A percentile compares a stretch with the other conserved stretches of the same genome.
phyloP scores from a whole-genome alignment of 2,797 vertebrate species.

The Brachyalestes nurse region DNA sequence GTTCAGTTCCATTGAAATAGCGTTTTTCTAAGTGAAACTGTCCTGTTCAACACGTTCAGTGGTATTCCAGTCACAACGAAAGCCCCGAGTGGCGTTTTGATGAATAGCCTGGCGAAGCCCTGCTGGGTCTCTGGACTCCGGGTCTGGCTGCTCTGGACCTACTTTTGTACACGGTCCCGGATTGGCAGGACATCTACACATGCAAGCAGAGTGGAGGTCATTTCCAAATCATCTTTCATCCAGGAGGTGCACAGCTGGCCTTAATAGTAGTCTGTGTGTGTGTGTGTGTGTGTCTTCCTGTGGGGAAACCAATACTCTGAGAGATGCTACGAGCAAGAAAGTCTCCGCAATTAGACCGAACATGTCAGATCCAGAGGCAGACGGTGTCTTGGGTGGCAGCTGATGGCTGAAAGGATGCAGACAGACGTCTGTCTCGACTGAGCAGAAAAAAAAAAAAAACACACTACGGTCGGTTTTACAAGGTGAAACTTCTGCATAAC shows the following conservation, averaged over 20 bases:
- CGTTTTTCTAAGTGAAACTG: background rate
- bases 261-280: conserved; percentile 12
- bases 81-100: conserved; percentile 8
- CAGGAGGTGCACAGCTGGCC: conserved; percentile 24
- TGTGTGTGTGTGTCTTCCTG: conserved; percentile 3
- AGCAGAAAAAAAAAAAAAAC: background rate
- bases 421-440: background rate
- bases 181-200: conserved; percentile 19
- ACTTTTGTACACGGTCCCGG: conserved; percentile 9
- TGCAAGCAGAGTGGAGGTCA: conserved; percentile 24
- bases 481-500: background rate
- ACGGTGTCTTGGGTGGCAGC: background rate
- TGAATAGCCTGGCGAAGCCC: conserved; percentile 15
- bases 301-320: background rate
- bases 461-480: background rate
- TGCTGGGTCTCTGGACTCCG: background rate
- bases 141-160: conserved; percentile 15
- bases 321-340: conserved; percentile 6
- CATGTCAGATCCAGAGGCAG: conserved; percentile 15
- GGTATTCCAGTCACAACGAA: conserved; percentile 8
- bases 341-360: conserved; percentile 9
- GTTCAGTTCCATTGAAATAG: no score
- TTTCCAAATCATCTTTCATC: conserved; percentile 32
- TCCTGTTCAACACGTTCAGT: background rate
- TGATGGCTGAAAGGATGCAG: background rate